Evolutionary conservation across 2,113 vertebrate genomes (phyloP), one percentile per base, ranked within the genome.

Genomic region (Nycticryphes semicollaris): DNA sequence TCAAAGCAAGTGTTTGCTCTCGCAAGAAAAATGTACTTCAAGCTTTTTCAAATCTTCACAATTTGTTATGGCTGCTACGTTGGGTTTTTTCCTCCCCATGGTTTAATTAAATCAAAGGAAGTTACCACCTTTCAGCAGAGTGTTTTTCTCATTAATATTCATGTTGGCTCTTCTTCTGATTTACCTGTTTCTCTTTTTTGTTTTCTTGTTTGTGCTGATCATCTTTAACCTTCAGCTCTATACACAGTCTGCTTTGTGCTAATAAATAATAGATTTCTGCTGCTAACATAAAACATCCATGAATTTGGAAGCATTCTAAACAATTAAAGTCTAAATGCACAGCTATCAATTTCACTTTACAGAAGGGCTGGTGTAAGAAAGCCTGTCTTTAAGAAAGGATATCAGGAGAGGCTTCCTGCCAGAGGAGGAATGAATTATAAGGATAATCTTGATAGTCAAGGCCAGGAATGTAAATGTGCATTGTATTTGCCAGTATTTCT

Each of bases 171-270:
- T 59, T 63, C 23, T 62, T 78, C 33, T 81, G 62, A 37, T 68
- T 76, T 95, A 78, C 81, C 30, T 57, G 45, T 85, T 93, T 64
- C 39, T 78, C 23, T 62, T 50, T 68, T 84, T 47, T 75, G 47
- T 73, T 73, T 94, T 68, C 64, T 88, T 93, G 19, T 87, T 95
- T 89, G 43, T 59, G 23, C 43, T 88, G 68, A 41, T 70, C 59
- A 48, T 94, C 45, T 91, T 81, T 92, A 94, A 92, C 88, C 95
- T 96, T 94, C 95, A 95, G 30, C 21, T 79, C 53, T 67, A 33
- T 43, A 75, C 18, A 47, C 13, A 51, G 51, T 50, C 22, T 9
- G 41, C 35, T 88, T 77, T 50, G 56, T 89, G 48, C 39, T 83
- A 77, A 80, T 91, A 94, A 95, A 91, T 96, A 88, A 75, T 80